Percentiles rank a stretch among this genome's conserved stretches.
These are phyloP conservation scores for Stratiomys singularior DNA, from an alignment of 2,888 invertebrate species.

Conservation along the genomic window DNA sequence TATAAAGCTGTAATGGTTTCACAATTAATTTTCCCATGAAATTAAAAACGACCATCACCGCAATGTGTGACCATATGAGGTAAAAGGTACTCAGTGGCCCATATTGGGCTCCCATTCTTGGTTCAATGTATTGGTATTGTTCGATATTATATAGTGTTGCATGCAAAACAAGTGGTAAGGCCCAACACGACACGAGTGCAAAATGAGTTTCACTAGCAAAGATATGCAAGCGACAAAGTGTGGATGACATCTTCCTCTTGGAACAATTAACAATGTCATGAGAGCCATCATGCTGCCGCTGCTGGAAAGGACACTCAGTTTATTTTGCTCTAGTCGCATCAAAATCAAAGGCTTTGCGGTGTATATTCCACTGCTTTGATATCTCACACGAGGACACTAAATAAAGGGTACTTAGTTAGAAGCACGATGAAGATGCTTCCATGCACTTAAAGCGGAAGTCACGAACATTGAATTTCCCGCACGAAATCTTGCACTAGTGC, in stretches of 20 bases:
- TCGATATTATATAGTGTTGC: too few species aligned
- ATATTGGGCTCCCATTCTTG: not conserved
- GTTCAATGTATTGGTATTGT: not conserved
- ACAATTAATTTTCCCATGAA: constrained; percentile 35
- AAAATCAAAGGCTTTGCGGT: not conserved
- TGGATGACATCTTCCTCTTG: not conserved
- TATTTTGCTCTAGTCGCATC: not conserved
- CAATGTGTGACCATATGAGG: constrained; percentile 17
- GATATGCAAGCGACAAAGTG: not conserved
- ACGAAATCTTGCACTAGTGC: not conserved
- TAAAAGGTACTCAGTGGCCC: not conserved
- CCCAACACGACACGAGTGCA: not conserved
- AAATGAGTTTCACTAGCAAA: not conserved
- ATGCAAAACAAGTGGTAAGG: not conserved
- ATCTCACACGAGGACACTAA: not conserved
- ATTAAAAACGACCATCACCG: constrained; percentile 20
- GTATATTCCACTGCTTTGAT: constrained; percentile 5
- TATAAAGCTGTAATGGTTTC: constrained; percentile 33
- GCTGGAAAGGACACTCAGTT: not conserved
- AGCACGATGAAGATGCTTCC: not conserved
- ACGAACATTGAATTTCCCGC: constrained; percentile 1
- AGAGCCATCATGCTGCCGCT: not conserved
- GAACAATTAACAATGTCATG: not conserved
- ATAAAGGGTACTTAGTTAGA: not conserved
- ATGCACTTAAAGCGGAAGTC: not conserved